phyloP scores from a whole-genome alignment of 2,888 invertebrate genomes.

The Polylopha cassiicola region DNA sequence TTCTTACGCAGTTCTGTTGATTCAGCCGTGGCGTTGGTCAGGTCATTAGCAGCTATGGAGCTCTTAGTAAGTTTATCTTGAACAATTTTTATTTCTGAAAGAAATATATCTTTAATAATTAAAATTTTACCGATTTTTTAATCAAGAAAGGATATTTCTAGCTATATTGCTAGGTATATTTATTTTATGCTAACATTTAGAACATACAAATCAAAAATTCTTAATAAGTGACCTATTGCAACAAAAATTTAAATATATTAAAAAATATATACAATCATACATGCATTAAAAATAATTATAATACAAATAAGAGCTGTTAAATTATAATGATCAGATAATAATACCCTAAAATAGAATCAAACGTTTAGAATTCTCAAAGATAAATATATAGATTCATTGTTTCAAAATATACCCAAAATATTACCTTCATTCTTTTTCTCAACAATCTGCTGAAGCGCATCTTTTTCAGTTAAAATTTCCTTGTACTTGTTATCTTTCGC shows the following conservation, averaged over 20 bases:
- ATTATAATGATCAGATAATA: no score
- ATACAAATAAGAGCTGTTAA: no score
- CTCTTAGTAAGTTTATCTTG: conserved; percentile 28
- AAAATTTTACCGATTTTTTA: no score
- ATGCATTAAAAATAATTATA: background rate
- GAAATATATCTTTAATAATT: no score
- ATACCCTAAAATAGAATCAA: no score
- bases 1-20: conserved; percentile 30
- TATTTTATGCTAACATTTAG: no score
- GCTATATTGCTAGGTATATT: no score
- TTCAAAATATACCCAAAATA: conserved; percentile 4
- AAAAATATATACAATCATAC: background rate
- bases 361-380: no score
- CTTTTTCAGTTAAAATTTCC: conserved; percentile 7
- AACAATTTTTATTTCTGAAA: conserved; percentile 35
- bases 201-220: no score
- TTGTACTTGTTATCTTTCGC: conserved; percentile 20
- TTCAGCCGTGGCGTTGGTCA: conserved; percentile 30
- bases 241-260: conserved; percentile 3
- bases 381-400: background rate
- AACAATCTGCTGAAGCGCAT: conserved; percentile 27
- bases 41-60: conserved; percentile 26
- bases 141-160: no score
- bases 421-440: conserved; percentile 39
- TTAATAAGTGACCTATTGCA: no score